Percentiles rank a stretch among this genome's conserved stretches.
phyloP scores from a whole-genome alignment of 2,888 invertebrate species.

The Apocheima hispidaria region DNA sequence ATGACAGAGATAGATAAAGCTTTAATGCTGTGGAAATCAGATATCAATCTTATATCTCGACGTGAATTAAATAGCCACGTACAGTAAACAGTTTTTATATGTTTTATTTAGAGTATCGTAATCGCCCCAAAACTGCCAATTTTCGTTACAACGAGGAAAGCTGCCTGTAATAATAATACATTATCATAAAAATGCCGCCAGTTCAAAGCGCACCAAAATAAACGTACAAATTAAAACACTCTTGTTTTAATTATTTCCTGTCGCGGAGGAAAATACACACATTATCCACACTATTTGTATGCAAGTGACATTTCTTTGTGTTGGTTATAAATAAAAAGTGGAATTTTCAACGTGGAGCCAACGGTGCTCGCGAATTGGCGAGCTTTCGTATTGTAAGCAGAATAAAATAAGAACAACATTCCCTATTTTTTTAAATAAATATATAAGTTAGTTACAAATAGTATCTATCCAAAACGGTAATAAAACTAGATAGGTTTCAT shows the following conservation, averaged over 20 bases:
- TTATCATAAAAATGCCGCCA: conserved; percentile 39
- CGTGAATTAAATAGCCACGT: too few relatives aligned
- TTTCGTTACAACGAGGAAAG: conserved; percentile 22
- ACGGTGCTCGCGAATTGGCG: conserved; percentile 16
- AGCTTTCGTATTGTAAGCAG: conserved; percentile 13
- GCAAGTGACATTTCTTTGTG: conserved; percentile 40
- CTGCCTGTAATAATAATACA: conserved; percentile 23
- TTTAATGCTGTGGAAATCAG: too few relatives aligned
- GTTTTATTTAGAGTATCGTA: background rate
- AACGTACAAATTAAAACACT: conserved; percentile 32
- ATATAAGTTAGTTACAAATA: background rate
- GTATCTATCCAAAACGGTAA: background rate
- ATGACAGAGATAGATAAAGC: too few relatives aligned
- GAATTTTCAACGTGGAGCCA: conserved; percentile 23
- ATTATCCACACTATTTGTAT: conserved; percentile 32
- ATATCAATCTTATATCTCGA: too few relatives aligned
- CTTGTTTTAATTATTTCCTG: conserved; percentile 54
- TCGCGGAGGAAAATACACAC: conserved; percentile 35
- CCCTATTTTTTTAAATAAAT: background rate
- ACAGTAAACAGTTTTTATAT: too few relatives aligned
- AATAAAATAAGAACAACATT: background rate
- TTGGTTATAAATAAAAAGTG: conserved; percentile 33
- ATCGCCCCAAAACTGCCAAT: conserved; percentile 8
- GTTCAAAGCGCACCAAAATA: conserved; percentile 39
- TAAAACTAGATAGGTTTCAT: background rate